phyloP scores from a whole-genome alignment of 2,113 vertebrate species.

The Amphiprion ocellaris region DNA sequence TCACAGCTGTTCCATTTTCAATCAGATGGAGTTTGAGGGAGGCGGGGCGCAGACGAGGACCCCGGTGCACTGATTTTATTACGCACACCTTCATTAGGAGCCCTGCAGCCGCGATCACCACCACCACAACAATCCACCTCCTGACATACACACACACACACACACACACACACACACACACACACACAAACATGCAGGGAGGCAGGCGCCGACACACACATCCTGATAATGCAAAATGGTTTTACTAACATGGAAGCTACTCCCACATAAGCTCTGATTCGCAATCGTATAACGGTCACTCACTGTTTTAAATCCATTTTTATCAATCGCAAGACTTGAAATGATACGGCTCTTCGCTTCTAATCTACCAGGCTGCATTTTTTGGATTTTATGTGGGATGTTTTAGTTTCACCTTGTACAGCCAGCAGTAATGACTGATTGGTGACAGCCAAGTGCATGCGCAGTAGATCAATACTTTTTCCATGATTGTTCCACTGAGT shows the following conservation, averaged over 20 bases:
- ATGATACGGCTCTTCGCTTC: too few relatives aligned
- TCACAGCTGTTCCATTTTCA: slow-evolving; percentile 99
- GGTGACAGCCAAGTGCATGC: slow-evolving; percentile 43
- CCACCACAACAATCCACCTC: slow-evolving; percentile 80
- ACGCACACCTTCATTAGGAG: slow-evolving; percentile 93
- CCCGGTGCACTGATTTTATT: slow-evolving; percentile 93
- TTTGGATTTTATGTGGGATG: background rate
- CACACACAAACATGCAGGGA: slow-evolving; percentile 10
- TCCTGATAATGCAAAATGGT: slow-evolving; percentile 41
- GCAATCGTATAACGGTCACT: slow-evolving; percentile 13
- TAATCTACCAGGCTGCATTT: background rate
- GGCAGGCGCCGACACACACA: background rate
- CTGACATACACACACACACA: slow-evolving; percentile 46
- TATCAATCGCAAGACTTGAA: slow-evolving; percentile 6
- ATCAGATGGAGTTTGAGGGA: slow-evolving; percentile 93
- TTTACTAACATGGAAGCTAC: slow-evolving; percentile 37
- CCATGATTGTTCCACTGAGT: slow-evolving; percentile 60
- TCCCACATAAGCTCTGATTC: slow-evolving; percentile 32
- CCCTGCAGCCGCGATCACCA: slow-evolving; percentile 77
- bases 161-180: slow-evolving; percentile 43
- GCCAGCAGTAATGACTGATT: slow-evolving; percentile 18
- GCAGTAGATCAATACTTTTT: slow-evolving; percentile 59
- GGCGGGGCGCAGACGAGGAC: slow-evolving; percentile 88
- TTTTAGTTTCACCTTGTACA: slow-evolving; percentile 28
- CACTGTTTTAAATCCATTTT: slow-evolving; percentile 24